Evolutionary conservation across 92 coral and sea anemone genomes (phyloP).

Genomic region (Palythoa grandiflora): DNA sequence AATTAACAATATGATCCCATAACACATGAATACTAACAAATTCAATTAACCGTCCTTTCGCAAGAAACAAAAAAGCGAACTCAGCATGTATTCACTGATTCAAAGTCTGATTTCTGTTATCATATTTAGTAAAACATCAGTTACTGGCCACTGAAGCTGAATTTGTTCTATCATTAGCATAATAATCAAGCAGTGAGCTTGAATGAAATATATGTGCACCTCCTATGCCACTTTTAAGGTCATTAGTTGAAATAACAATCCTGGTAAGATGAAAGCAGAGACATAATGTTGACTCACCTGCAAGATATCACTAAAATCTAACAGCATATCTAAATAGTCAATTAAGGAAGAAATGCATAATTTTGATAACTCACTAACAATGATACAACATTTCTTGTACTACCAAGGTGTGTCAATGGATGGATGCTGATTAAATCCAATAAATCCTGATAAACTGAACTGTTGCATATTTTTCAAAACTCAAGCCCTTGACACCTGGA

Average conservation of each 20-base stretch:
- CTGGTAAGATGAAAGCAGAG: background rate
- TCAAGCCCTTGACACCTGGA: background rate
- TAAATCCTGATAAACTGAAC: too few species aligned
- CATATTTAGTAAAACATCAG: too few species aligned
- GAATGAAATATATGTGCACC: background rate
- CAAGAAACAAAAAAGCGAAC: too few species aligned
- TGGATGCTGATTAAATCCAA: background rate
- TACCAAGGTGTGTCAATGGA: too few species aligned
- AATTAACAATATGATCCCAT: too few species aligned
- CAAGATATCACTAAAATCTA: constrained; percentile 97
- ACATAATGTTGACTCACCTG: constrained; percentile 63
- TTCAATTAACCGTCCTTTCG: too few species aligned
- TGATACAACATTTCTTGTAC: too few species aligned
- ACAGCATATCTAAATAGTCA: constrained; percentile 78
- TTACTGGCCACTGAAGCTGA: background rate
- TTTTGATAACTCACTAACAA: background rate
- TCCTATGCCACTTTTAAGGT: too few species aligned
- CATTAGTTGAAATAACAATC: background rate
- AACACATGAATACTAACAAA: too few species aligned
- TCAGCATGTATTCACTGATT: too few species aligned
- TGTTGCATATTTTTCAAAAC: background rate
- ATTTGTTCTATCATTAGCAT: background rate
- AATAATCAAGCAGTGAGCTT: background rate
- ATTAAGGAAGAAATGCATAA: constrained; percentile 27
- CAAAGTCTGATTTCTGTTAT: too few species aligned